Evolutionary conservation across 2,113 vertebrate genomes (phyloP), one percentile per base, ranked within the genome.

Genomic region (Oryzias celebensis): DNA sequence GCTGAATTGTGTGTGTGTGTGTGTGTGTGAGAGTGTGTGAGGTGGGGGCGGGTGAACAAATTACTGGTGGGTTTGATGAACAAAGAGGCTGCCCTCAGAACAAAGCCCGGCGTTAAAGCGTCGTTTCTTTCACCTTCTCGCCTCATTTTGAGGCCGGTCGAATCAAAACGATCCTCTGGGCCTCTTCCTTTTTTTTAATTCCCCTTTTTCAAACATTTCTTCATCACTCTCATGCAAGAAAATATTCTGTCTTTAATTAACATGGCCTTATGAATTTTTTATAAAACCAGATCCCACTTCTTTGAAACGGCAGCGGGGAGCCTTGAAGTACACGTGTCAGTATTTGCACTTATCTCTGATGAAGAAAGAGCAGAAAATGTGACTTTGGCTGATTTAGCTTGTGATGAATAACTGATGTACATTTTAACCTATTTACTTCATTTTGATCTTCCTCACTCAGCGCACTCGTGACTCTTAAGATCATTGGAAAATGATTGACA

Each of bases 301-400:
- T 89, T 88, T 88, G 70, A 86, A 88, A 87, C 65, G 74, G 78
- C 80, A 72, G 75, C 56, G 62, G 81, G 74, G 77, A 88, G 85
- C 85, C 76, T 84, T 90, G 87, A 91, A 92, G 77, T 87, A 90
- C 90, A 90, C 58, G 82, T 91, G 90, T 91, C 90, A 89, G 90
- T 91, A 90, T 91, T 85, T 92, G 88, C 89, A 75, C 87, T 89
- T 85, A 55, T 76, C 84, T 73, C 23, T 3, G 42, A 61, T 63
- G 80, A 78, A 77, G 58, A 82, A 80, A 78, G 52, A 26, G 62
- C 57, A 62, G 68, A 67, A 73, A 72, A 62, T 55, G 5, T 77
- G 77, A 76, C 80, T 87, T 82, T 65, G 82, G 84, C 78, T 86
- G 77, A 88, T 88, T 75, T 71, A 71, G 80, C 86, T 85, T 85